A percentile compares a stretch with the other conserved stretches of the same genome.
Conservation (phyloP, 2,797 vertebrate species). For the Lateolabrax maculatus region DNA sequence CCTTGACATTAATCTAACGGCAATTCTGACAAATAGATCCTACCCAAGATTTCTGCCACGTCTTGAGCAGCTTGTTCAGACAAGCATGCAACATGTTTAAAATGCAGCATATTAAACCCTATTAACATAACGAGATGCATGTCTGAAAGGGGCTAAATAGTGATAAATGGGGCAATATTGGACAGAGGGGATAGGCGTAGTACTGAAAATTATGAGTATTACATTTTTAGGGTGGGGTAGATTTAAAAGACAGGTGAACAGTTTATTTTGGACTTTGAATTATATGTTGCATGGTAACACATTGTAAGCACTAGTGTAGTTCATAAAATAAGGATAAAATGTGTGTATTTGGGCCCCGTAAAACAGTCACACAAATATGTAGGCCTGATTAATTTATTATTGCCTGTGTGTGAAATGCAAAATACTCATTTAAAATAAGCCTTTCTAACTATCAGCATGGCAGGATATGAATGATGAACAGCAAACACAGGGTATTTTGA, state of each 20-base stretch:
- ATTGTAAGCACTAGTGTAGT: not conserved
- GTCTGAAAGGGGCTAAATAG: not conserved
- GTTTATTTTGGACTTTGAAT: no score
- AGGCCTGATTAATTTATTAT: not conserved
- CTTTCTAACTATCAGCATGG: not conserved
- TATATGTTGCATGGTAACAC: not conserved
- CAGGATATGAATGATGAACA: conserved; percentile 21
- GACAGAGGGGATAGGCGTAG: not conserved
- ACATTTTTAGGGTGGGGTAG: not conserved
- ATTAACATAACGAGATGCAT: not conserved
- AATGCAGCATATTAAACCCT: not conserved
- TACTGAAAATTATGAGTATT: not conserved
- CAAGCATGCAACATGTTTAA: not conserved
- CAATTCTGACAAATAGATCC: not conserved
- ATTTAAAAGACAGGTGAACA: not conserved
- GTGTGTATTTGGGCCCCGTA: not conserved
- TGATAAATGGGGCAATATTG: not conserved
- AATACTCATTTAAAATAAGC: conserved; percentile 8
- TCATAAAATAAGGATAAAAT: not conserved
- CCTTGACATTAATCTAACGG: not conserved
- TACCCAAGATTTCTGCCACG: not conserved
- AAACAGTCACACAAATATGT: not conserved
- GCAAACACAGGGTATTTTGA: not conserved
- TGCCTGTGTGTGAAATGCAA: conserved; percentile 8
- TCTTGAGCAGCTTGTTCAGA: not conserved